These are phyloP conservation scores for Diorhabda elongata DNA, from an alignment of 1,140 invertebrate genomes.

Conservation along the genomic window DNA sequence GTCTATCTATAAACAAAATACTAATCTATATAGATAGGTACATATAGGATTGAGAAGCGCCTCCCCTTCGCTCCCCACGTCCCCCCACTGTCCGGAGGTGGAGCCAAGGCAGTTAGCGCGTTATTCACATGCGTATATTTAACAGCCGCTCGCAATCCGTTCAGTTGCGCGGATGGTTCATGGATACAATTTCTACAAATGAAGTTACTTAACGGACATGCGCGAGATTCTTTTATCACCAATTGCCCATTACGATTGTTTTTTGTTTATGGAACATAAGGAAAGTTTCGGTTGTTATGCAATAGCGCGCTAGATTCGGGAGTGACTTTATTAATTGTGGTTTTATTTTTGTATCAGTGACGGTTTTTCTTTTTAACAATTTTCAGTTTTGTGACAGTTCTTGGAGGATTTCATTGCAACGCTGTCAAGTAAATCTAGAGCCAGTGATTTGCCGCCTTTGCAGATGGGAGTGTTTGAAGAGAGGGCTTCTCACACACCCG, in stretches of 20 bases:
- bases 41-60: slow-evolving; percentile 34
- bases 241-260: slow-evolving; percentile 21
- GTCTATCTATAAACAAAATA: slow-evolving; percentile 26
- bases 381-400: slow-evolving; percentile 16
- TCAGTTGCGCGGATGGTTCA: slow-evolving; percentile 33
- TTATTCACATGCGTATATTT: slow-evolving; percentile 32
- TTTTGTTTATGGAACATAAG: slow-evolving; percentile 26
- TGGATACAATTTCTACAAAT: slow-evolving; percentile 19
- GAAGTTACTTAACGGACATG: slow-evolving; percentile 26
- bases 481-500: slow-evolving; percentile 42
- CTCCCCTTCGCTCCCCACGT: slow-evolving; percentile 27
- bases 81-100: slow-evolving; percentile 28
- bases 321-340: neutral
- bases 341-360: neutral
- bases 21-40: slow-evolving; percentile 24
- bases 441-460: slow-evolving; percentile 39
- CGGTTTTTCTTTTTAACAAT: slow-evolving; percentile 8
- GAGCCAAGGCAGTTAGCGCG: slow-evolving; percentile 20
- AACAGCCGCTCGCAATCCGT: slow-evolving; percentile 33
- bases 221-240: slow-evolving; percentile 23
- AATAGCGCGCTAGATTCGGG: slow-evolving; percentile 10
- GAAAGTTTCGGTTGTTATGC: slow-evolving; percentile 20
- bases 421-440: slow-evolving; percentile 19
- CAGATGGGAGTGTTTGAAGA: slow-evolving; percentile 49
- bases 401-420: slow-evolving; percentile 9